These are phyloP conservation scores for Gymnoscopelus braueri DNA, from an alignment of 2,797 vertebrate species.

Conservation along the genomic window DNA sequence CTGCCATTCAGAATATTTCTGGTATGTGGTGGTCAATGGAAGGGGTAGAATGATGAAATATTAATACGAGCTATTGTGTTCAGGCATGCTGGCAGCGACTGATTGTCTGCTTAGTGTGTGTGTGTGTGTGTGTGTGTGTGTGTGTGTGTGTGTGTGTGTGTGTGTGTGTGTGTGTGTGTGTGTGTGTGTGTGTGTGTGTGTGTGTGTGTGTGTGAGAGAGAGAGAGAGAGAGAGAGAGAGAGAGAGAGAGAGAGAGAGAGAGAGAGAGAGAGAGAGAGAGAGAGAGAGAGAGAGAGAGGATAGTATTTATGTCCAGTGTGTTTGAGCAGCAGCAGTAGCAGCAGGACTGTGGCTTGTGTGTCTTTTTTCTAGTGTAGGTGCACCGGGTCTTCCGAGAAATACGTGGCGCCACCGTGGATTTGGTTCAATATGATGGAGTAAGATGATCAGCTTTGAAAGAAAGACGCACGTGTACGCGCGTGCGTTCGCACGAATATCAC, in stretches of 20 bases:
- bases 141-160: slow-evolving; percentile 9
- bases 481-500: slow-evolving; percentile 22
- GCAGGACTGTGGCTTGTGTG: slow-evolving; percentile 45
- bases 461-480: slow-evolving; percentile 31
- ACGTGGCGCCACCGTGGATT: slow-evolving; percentile 88
- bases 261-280: background rate
- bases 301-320: slow-evolving; percentile 18
- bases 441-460: slow-evolving; percentile 89
- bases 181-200: slow-evolving; percentile 14
- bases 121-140: slow-evolving; percentile 11
- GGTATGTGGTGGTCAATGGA: slow-evolving; percentile 81
- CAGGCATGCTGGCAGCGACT: slow-evolving; percentile 85
- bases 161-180: background rate
- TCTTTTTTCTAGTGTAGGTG: slow-evolving; percentile 81
- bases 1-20: slow-evolving; percentile 64
- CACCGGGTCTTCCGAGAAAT: slow-evolving; percentile 89
- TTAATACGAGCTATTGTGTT: slow-evolving; percentile 90
- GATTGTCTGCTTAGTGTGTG: slow-evolving; percentile 80
- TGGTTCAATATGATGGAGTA: slow-evolving; percentile 90
- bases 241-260: background rate
- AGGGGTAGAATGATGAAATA: slow-evolving; percentile 87
- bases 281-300: background rate
- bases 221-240: background rate
- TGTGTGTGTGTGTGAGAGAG: slow-evolving; percentile 1
- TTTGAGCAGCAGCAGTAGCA: slow-evolving; percentile 18